Base-by-base conservation (phyloP, 1,140 invertebrate genomes). In the Aplysia californica region DNA sequence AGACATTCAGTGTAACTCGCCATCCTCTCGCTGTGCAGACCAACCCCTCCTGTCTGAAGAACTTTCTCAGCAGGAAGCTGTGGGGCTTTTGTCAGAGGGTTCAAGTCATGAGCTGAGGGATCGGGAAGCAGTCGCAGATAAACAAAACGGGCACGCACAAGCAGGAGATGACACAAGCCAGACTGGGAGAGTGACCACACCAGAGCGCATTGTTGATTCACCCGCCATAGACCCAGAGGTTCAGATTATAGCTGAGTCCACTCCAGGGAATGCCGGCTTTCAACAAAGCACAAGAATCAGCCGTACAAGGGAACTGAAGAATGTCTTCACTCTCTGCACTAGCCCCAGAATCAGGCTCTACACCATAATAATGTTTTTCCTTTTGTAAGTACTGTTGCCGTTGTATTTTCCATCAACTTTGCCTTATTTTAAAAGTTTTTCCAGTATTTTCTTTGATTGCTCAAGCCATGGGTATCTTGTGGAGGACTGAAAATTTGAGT, bases 351-450 rank as follows among this genome's bases (percentile, higher is more conserved):
- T 80, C 6, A 39, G 78, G 39, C 41, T 78, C 1, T 82, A 82
- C 44, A 65, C 76, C 33, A 44, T 67, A 15, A 50, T 82, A 6
- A 72, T 82, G n/a, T 79, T 78, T 39, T 82, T 71, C 56, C 73
- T 80, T 10, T 82, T 76, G 80, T 82, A 66, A 79, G 80, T 76
- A 38, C 31, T n/a, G n/a, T 0, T 44, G 21, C 66, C 67, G 21
- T 55, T 38, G 6, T 15, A 50, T 50, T 15, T 50, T 50, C 15
- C 44, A 50, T 50, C 44, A 15, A 15, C 44, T n/a, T 50, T 50
- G 15, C 44, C 15, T 50, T 50, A 15, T 15, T 50, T 50, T 50
- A 15, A 50, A 15, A 50, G 44, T 15, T 50, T n/a, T n/a, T n/a
- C n/a, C n/a, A n/a, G n/a, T n/a, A n/a, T n/a, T n/a, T n/a, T n/a